phyloP scores from a whole-genome alignment of 1,140 invertebrate species.

The Euglossa dilemma region DNA sequence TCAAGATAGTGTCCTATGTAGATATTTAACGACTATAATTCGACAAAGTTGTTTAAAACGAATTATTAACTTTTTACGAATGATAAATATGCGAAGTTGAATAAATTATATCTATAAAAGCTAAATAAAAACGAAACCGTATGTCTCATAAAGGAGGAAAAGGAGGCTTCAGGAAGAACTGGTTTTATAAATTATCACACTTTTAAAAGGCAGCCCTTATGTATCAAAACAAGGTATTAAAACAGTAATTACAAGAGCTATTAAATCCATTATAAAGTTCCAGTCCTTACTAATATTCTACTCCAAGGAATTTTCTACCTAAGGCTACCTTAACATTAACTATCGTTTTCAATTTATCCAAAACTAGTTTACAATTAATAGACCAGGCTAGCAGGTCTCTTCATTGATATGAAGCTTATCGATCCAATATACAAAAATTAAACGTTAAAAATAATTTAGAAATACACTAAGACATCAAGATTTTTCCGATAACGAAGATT shows the following conservation, averaged over 20 bases:
- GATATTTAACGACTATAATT: too few species aligned
- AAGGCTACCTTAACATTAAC: not conserved
- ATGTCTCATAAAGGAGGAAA: not conserved
- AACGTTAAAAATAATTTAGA: not conserved
- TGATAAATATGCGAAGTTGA: not conserved
- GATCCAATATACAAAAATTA: not conserved
- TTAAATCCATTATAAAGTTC: not conserved
- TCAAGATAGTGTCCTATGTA: too few species aligned
- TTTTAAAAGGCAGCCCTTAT: not conserved
- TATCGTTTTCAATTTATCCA: not conserved
- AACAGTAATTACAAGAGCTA: not conserved
- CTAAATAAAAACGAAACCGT: not conserved
- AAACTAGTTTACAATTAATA: conserved; percentile 1
- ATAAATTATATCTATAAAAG: too few species aligned
- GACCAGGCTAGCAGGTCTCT: not conserved
- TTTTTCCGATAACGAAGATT: too few species aligned
- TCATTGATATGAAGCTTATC: not conserved
- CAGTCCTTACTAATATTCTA: not conserved
- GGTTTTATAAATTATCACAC: not conserved
- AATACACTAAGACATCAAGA: too few species aligned
- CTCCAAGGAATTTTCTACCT: not conserved
- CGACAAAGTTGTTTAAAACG: not conserved
- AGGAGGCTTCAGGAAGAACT: not conserved
- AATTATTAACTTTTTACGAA: not conserved
- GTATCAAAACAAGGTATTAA: not conserved